These are phyloP conservation scores for Ptychodera flava DNA, from an alignment of 35 echinoderm and acorn worm genomes.

Conservation along the genomic window DNA sequence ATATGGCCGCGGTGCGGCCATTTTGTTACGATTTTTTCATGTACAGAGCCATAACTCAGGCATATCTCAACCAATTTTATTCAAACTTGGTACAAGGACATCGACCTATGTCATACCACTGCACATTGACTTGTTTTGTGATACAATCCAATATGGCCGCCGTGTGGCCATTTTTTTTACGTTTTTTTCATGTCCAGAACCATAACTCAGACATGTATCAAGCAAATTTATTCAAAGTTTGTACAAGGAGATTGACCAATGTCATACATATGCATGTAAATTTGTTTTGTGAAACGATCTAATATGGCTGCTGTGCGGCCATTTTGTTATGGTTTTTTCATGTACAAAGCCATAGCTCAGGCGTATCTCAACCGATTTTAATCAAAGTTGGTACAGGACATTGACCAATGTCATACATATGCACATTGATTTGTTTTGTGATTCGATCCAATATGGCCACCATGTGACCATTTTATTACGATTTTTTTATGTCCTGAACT, in stretches of 20 bases:
- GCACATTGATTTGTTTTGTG: too few species aligned
- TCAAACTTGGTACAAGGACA: neutral
- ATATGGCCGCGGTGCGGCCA: neutral
- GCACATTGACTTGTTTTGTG: neutral
- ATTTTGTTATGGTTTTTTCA: neutral
- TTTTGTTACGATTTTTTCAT: neutral
- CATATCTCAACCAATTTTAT: neutral
- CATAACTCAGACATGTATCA: too few species aligned
- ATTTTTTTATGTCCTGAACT: too few species aligned
- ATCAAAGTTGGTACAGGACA: too few species aligned
- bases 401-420: too few species aligned
- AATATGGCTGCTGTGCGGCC: neutral
- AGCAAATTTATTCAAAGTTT: too few species aligned
- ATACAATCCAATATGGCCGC: neutral
- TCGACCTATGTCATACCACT: neutral
- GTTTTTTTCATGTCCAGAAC: neutral
- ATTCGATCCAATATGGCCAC: too few species aligned
- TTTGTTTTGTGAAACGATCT: neutral
- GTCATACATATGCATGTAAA: neutral
- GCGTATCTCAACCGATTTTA: too few species aligned
- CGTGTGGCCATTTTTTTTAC: neutral
- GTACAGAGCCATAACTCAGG: neutral
- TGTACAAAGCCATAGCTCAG: too few species aligned
- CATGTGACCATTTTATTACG: too few species aligned
- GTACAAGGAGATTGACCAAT: too few species aligned